Conservation (phyloP, 2,888 invertebrate genomes). For the Nomada ferruginata region DNA sequence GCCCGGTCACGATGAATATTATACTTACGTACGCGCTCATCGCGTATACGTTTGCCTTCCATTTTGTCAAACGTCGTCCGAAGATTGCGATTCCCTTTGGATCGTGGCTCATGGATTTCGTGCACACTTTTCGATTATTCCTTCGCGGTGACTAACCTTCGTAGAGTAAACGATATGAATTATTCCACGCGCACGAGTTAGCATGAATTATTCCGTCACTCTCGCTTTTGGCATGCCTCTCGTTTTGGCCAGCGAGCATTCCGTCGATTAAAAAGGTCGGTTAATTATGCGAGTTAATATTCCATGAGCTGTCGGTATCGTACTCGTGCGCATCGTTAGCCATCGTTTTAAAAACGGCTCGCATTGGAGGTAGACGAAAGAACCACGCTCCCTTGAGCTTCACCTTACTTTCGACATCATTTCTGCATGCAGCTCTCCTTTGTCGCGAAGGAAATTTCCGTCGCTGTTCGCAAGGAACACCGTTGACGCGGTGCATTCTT, state of each 20-base stretch:
- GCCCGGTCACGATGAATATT: not conserved
- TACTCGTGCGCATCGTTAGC: constrained; percentile 20
- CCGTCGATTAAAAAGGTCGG: constrained; percentile 45
- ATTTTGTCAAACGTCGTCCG: too few species aligned
- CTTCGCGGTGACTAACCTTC: constrained; percentile 48
- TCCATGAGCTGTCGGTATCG: constrained; percentile 28
- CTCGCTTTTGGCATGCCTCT: constrained; percentile 43
- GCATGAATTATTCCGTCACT: constrained; percentile 60
- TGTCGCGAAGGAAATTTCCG: not conserved
- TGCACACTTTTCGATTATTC: not conserved
- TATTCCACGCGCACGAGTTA: constrained; percentile 61
- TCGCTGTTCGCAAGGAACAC: constrained; percentile 1
- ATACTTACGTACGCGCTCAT: not conserved
- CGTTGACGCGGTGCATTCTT: not conserved
- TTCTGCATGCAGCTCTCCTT: not conserved
- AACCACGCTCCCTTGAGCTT: not conserved
- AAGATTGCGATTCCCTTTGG: too few species aligned
- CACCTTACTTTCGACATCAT: not conserved
- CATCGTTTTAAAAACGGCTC: not conserved
- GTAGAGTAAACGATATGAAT: constrained; percentile 59
- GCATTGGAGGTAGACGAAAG: not conserved
- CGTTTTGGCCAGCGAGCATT: constrained; percentile 39
- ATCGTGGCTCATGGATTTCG: constrained; percentile 28
- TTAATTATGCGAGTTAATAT: constrained; percentile 32
- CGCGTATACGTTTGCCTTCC: not conserved